A percentile compares a stretch with the other conserved stretches of the same genome.
Evolutionary conservation across 2,113 vertebrate species (phyloP).

Genomic region (Micronisus gabar): DNA sequence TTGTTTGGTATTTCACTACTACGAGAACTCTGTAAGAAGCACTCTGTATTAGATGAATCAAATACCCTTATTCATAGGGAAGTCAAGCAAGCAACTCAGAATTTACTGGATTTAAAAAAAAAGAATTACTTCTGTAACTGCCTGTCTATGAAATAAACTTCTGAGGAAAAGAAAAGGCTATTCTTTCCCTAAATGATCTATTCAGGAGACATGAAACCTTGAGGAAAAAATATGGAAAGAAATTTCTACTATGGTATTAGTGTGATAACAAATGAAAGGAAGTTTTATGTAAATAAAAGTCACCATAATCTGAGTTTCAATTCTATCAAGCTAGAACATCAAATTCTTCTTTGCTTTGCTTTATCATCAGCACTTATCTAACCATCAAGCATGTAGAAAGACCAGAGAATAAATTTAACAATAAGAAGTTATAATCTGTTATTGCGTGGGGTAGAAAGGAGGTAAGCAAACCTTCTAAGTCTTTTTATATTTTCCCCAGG

Average conservation of each 20-base stretch:
- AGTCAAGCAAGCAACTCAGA: background rate
- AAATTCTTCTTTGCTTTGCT: background rate
- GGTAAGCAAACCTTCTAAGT: constrained; percentile 12
- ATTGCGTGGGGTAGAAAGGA: background rate
- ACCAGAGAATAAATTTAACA: background rate
- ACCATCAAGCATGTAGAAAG: background rate
- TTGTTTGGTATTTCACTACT: background rate
- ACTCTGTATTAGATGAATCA: background rate
- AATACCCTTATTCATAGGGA: background rate
- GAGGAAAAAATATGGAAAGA: background rate
- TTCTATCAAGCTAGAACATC: background rate
- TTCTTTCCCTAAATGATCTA: background rate
- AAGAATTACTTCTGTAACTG: background rate
- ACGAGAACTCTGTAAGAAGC: background rate
- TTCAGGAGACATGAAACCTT: background rate
- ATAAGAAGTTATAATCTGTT: background rate
- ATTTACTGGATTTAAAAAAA: background rate
- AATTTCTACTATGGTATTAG: background rate
- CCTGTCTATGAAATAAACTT: background rate
- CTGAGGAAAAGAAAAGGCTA: background rate
- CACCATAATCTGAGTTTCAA: background rate
- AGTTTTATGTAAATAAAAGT: background rate
- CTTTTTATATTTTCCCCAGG: background rate
- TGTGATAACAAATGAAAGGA: background rate
- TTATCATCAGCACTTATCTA: background rate